Evolutionary conservation across 2,797 vertebrate species (phyloP), one percentile per base, ranked within the genome.

Genomic region (Diglossa cyanea): DNA sequence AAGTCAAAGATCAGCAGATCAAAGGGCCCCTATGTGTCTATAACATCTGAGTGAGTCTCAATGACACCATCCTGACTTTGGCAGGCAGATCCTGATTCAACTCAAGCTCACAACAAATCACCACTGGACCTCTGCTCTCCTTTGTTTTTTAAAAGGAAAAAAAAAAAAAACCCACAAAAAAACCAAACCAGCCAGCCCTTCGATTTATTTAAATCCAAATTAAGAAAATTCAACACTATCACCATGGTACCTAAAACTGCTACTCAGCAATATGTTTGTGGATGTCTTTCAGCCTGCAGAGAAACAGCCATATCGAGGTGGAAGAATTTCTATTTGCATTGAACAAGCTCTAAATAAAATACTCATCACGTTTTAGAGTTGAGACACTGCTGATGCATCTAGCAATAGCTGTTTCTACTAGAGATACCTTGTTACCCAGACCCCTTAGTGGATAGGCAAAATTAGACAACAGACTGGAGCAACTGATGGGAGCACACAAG

Each of bases 1-100:
- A 76, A 86, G 62, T 31, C 47, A 66, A 94, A 93, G 63, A 93
- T 62, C 77, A 91, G 60, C 87, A 94, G 81, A 80, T 70, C 71
- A 82, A 77, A 93, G 50, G 60, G 44, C 35, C 20, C 8, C 6
- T 62, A 85, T 71, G 81, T 91, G 60, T 61, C 21, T n/a, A 21
- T 30, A 66, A 18, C 44, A 53, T 50, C 65, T 23, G 26, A 74
- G 17, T 2, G 17, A 66, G 17, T 31, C 37, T 78, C 54, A 81
- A 53, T 35, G 13, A 76, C 53, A 83, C 24, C 45, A 45, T 45
- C 37, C 37, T 39, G 65, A 77, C 30, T 44, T 50, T 39, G 31
- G n/a, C 39, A 76, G 21, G 24, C 20, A 75, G 24, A 85, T 33
- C 9, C 48, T 23, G 28, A 30, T 40, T 68, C 74, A 76, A 7